Percentiles rank a stretch among this genome's conserved stretches.
Conservation (phyloP, 2,113 vertebrate species). For the Siphamia tubifer region DNA sequence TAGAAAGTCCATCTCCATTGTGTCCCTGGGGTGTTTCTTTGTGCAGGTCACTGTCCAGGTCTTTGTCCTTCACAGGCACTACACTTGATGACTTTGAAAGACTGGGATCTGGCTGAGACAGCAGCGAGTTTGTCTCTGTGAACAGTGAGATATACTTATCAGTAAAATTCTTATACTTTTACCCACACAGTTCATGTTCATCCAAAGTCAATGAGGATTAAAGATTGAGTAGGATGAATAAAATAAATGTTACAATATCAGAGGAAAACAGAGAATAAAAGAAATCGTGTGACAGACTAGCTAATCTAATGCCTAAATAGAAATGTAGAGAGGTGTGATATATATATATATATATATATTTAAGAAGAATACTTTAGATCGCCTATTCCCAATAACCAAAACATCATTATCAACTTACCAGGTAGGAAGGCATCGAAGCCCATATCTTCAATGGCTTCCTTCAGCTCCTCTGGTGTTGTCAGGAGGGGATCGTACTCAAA, state of each 20-base stretch:
- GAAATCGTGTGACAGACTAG: no score
- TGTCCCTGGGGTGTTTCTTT: constrained; percentile 24
- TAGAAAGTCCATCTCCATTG: constrained; percentile 74
- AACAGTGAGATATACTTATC: constrained; percentile 1
- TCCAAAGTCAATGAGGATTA: no score
- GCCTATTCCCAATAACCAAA: background rate
- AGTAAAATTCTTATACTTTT: no score
- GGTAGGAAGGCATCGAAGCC: constrained; percentile 91
- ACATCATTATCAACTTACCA: constrained; percentile 77
- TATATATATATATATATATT: no score
- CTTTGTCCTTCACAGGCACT: constrained; percentile 50
- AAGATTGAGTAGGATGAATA: no score
- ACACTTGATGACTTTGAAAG: constrained; percentile 21
- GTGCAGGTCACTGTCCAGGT: constrained; percentile 48
- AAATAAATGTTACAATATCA: no score
- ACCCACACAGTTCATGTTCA: background rate
- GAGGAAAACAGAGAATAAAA: no score
- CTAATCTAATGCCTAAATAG: no score
- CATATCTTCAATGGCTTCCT: constrained; percentile 88
- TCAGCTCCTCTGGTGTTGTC: constrained; percentile 84
- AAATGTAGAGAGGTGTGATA: no score
- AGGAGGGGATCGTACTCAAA: constrained; percentile 90
- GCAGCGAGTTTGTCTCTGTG: constrained; percentile 76
- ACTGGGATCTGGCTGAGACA: constrained; percentile 30
- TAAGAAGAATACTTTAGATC: no score